A percentile compares a stretch with the other conserved stretches of the same genome.
phyloP scores from a whole-genome alignment of 2,113 vertebrate species.

The Hemiscyllium ocellatum region DNA sequence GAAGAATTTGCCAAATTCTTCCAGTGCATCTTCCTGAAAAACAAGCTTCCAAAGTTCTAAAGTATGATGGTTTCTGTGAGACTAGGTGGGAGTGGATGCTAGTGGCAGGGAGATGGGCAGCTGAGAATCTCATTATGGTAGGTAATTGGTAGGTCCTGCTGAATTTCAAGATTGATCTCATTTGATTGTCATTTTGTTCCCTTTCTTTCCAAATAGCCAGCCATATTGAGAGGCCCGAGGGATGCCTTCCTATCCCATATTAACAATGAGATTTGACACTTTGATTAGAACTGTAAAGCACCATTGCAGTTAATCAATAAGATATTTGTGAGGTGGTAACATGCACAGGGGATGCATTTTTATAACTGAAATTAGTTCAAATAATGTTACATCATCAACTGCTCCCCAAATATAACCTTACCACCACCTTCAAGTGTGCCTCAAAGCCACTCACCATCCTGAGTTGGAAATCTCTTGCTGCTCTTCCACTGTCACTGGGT shows the following conservation, averaged over 20 bases:
- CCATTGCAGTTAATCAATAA: background rate
- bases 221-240: too few species aligned
- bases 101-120: too few species aligned
- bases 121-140: too few species aligned
- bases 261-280: background rate
- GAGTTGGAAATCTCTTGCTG: too few species aligned
- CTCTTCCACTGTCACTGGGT: too few species aligned
- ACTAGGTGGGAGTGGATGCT: background rate
- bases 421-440: too few species aligned
- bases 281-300: background rate
- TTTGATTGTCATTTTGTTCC: too few species aligned
- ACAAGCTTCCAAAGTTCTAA: background rate
- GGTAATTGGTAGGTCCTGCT: too few species aligned
- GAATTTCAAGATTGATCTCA: too few species aligned
- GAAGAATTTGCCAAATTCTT: background rate
- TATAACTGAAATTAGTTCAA: background rate
- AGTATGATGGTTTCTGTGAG: background rate
- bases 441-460: too few species aligned
- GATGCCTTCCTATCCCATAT: background rate
- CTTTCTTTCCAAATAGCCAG: too few species aligned
- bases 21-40: background rate
- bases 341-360: background rate
- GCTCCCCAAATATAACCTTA: background rate
- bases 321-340: background rate
- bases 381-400: background rate